A percentile compares a stretch with the other conserved stretches of the same genome.
phyloP scores from a whole-genome alignment of 1,140 invertebrate species.

The Eufriesea mexicana region DNA sequence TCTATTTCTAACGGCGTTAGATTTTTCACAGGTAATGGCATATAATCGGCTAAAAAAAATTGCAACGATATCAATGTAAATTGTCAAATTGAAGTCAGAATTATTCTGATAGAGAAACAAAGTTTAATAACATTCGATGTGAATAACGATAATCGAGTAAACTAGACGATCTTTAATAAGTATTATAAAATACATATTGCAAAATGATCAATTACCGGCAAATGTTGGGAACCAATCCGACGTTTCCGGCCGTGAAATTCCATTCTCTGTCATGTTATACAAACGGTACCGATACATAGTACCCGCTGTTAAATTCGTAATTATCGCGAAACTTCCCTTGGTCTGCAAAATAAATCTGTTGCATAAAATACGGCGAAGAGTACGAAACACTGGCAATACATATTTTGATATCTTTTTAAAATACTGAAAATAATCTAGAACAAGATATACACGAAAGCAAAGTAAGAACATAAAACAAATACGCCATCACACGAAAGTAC shows the following conservation, averaged over 20 bases:
- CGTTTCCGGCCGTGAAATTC: slow-evolving; percentile 63
- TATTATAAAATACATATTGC: not conserved
- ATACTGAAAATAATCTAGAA: no score
- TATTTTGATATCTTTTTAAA: no score
- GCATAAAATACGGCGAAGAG: not conserved
- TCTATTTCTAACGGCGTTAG: slow-evolving; percentile 58
- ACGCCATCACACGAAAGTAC: no score
- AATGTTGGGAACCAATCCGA: slow-evolving; percentile 68
- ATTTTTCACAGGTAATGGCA: slow-evolving; percentile 47
- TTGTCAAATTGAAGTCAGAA: no score
- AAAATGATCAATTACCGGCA: slow-evolving; percentile 28
- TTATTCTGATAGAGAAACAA: no score
- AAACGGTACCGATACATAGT: slow-evolving; percentile 63
- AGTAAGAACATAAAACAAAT: no score
- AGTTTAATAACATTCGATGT: no score
- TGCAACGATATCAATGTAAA: no score
- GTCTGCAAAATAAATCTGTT: slow-evolving; percentile 47
- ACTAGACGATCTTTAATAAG: no score
- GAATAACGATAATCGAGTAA: no score
- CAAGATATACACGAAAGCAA: no score
- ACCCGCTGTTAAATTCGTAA: slow-evolving; percentile 43
- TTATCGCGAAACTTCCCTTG: slow-evolving; percentile 26
- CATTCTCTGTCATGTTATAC: slow-evolving; percentile 52
- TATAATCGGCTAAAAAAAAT: slow-evolving; percentile 59
- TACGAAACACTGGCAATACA: no score